These are phyloP conservation scores for Euwallacea fornicatus DNA, from an alignment of 1,140 invertebrate genomes.

Conservation along the genomic window DNA sequence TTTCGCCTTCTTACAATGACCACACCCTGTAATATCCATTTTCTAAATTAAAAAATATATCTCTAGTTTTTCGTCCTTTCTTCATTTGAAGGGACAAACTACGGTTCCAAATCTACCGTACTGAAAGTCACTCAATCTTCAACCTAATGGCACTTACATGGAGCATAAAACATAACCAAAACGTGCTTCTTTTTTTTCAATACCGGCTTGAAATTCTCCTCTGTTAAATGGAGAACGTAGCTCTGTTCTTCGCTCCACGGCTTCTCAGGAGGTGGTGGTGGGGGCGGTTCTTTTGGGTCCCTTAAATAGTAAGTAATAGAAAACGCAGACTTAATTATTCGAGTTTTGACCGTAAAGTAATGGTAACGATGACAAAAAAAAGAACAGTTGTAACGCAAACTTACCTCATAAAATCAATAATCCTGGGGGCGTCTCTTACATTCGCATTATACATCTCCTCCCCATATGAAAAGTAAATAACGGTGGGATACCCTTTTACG, in stretches of 20 bases:
- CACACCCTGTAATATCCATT: slow-evolving; percentile 71
- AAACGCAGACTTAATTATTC: background rate
- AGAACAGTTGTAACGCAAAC: background rate
- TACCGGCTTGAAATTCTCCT: slow-evolving; percentile 69
- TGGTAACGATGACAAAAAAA: background rate
- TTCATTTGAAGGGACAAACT: too few species aligned
- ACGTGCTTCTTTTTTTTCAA: slow-evolving; percentile 77
- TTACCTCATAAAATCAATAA: slow-evolving; percentile 74
- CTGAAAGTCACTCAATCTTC: background rate
- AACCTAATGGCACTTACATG: slow-evolving; percentile 66
- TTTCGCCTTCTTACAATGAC: slow-evolving; percentile 87
- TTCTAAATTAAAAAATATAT: too few species aligned
- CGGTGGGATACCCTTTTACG: slow-evolving; percentile 81
- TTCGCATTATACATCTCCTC: slow-evolving; percentile 76
- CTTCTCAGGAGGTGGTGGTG: slow-evolving; percentile 76
- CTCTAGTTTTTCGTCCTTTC: too few species aligned
- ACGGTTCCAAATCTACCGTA: background rate
- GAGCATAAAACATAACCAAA: slow-evolving; percentile 89
- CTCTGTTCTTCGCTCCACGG: slow-evolving; percentile 74
- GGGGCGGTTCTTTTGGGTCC: slow-evolving; percentile 79
- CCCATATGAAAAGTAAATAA: slow-evolving; percentile 79
- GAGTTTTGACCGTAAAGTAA: background rate
- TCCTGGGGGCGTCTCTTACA: slow-evolving; percentile 72
- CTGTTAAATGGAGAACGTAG: slow-evolving; percentile 74
- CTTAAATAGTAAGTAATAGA: slow-evolving; percentile 45